phyloP scores from a whole-genome alignment of 2,113 vertebrate species.

The Camarhynchus parvulus region DNA sequence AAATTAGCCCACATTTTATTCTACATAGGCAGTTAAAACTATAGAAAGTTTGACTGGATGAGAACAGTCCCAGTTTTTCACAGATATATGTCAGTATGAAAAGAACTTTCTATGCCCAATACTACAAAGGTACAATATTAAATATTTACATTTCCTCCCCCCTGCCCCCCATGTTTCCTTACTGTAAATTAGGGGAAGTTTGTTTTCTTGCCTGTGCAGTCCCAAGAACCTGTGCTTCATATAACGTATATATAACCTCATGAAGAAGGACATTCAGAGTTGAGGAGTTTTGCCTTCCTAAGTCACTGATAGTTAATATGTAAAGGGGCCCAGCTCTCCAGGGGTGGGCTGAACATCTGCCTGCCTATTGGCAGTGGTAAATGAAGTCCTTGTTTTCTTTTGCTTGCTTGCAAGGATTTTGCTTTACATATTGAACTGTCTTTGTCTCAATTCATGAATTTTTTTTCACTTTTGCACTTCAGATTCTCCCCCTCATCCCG shows the following conservation, averaged over 20 bases:
- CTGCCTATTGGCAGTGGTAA: rapidly evolving
- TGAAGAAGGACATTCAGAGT: neutral
- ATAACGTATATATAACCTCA: neutral
- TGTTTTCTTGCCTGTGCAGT: neutral
- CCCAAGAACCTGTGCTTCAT: neutral
- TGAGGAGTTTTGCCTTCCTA: neutral
- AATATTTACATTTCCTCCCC: neutral
- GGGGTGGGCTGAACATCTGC: neutral
- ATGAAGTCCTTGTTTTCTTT: neutral
- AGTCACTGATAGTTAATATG: neutral
- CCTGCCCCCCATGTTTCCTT: rapidly evolving
- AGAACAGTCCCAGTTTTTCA: neutral
- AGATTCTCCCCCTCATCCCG: neutral
- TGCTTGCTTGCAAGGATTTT: neutral
- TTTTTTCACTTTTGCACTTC: neutral
- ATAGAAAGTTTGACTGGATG: neutral
- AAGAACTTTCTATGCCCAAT: neutral
- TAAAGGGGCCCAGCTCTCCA: neutral
- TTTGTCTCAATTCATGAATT: neutral
- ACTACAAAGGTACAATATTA: neutral
- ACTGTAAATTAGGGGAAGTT: neutral
- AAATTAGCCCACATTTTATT: neutral
- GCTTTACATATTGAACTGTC: neutral
- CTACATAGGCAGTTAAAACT: neutral
- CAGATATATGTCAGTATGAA: neutral